A percentile compares a stretch with the other conserved stretches of the same genome.
Evolutionary conservation across 2,113 vertebrate species (phyloP).

Genomic region (Nansenia antarctica): DNA sequence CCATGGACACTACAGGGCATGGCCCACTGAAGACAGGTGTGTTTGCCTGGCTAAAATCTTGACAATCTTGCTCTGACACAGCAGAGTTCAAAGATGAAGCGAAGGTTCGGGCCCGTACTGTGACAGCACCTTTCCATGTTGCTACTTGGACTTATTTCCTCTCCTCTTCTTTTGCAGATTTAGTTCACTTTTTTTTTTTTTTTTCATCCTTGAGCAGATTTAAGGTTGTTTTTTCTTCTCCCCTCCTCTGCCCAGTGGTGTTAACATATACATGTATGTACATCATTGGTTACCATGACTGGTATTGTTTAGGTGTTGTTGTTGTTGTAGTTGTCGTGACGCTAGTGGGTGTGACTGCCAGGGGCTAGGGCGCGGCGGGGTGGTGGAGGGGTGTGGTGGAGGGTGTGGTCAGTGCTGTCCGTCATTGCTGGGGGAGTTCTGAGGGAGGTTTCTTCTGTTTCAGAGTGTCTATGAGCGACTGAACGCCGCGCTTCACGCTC

Average conservation of each 20-base stretch:
- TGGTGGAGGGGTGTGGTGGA: neutral
- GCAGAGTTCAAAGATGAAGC: too few relatives aligned
- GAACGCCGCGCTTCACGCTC: slow-evolving; percentile 92
- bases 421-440: slow-evolving; percentile 86
- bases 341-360: slow-evolving; percentile 46
- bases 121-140: neutral
- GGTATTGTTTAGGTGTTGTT: slow-evolving; percentile 46
- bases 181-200: neutral
- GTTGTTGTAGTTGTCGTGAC: slow-evolving; percentile 38
- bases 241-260: slow-evolving; percentile 40
- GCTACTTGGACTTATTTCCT: slow-evolving; percentile 16
- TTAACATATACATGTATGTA: slow-evolving; percentile 59
- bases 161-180: slow-evolving; percentile 22
- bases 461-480: slow-evolving; percentile 99
- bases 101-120: neutral
- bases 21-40: neutral
- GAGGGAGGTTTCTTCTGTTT: slow-evolving; percentile 93
- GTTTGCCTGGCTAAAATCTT: neutral
- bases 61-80: neutral
- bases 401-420: slow-evolving; percentile 41
- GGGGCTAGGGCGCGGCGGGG: neutral
- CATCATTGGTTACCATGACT: slow-evolving; percentile 58
- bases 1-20: neutral
- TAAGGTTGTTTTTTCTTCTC: neutral
- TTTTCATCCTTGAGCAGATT: neutral